Evolutionary conservation across 92 coral and sea anemone species (phyloP), one percentile per base, ranked within the genome.

Genomic region (Porites evermanni): DNA sequence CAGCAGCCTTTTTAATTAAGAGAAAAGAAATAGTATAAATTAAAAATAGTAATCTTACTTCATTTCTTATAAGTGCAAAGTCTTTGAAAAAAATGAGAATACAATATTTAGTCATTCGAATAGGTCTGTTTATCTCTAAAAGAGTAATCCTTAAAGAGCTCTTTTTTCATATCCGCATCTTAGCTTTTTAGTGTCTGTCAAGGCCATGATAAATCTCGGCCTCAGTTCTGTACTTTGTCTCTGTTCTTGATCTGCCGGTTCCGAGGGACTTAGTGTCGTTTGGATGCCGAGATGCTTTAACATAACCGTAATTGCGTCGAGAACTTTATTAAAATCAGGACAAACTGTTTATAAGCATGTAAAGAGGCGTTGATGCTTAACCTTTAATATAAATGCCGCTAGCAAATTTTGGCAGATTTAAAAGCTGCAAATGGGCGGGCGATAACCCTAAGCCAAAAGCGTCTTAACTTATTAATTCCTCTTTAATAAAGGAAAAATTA

Each of bases 71-170:
- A 38, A 38, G 47, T 38, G 6, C 47, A 4, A 38, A 38, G 47
- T 38, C 47, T 38, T 38, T 38, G 6, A 38, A 38, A 38, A 67
- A 51, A 80, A 53, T 77, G 38, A 70, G 38, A 81, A 70, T 21
- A 17, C 29, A 54, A 56, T 68, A 70, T 56, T 56, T 11, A 11
- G 70, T 6, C 20, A 19, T 21, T 14, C 13, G 23, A 10, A 32
- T 8, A 26, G 14, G 17, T 20, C 32, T 9, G 38, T 71, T 53
- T 58, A 17, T 70, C 70, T 70, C 24, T 52, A 32, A 66, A 79
- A 20, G 74, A 66, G 19, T 70, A 56, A 81, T 81, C 78, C 86
- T 8, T 58, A n/a, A 81, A 81, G 16, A 29, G 53, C 59, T 58
- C 77, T 20, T 21, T 72, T 70, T 38, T 38, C 44, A 70, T 32